Percentiles rank a stretch among this genome's conserved stretches.
These are phyloP conservation scores for Halichoerus grypus DNA, from an alignment of 2,113 vertebrate species.

Conservation along the genomic window DNA sequence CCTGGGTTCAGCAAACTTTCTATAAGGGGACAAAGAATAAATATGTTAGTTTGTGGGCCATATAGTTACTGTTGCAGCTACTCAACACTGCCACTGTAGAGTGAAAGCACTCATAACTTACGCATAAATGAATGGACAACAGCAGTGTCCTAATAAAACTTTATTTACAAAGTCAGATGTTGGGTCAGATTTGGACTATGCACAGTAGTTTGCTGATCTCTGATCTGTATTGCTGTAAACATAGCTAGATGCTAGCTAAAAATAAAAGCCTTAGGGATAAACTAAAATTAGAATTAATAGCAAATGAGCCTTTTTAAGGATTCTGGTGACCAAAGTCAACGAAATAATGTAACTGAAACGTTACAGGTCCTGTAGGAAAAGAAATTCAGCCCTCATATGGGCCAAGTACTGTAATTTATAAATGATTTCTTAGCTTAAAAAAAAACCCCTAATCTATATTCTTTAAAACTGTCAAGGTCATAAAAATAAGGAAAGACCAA, in stretches of 20 bases:
- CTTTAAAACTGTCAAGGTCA: background rate
- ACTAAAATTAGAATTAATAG: background rate
- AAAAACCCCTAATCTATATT: background rate
- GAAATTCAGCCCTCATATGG: background rate
- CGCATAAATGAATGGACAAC: background rate
- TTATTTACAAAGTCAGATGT: background rate
- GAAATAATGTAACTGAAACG: constrained; percentile 9
- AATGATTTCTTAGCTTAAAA: background rate
- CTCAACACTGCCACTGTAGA: background rate
- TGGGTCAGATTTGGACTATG: background rate
- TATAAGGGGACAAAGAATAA: background rate
- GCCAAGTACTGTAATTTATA: background rate
- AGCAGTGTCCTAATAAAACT: background rate
- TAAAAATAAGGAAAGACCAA: background rate
- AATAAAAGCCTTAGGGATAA: background rate
- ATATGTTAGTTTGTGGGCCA: background rate
- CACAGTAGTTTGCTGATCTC: background rate
- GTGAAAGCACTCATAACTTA: background rate
- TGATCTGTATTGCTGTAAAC: background rate
- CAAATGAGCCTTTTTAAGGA: background rate
- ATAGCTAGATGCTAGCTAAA: background rate
- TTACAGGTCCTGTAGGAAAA: background rate
- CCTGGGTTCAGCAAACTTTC: background rate
- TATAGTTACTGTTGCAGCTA: background rate
- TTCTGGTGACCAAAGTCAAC: background rate